These are phyloP conservation scores for Philaenus spumarius DNA, from an alignment of 1,140 invertebrate species.

Conservation along the genomic window DNA sequence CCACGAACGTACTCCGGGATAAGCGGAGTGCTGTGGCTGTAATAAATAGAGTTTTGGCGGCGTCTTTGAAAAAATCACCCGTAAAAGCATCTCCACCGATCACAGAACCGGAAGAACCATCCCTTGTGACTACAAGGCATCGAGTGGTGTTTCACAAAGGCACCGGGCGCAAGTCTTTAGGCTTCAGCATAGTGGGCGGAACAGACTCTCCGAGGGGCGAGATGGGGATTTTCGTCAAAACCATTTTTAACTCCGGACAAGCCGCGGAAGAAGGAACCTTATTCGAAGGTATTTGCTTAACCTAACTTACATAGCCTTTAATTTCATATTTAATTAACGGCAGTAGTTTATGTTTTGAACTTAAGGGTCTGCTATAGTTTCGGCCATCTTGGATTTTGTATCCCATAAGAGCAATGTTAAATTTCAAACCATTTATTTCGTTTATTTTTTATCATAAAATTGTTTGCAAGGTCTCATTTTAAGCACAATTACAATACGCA, in stretches of 20 bases:
- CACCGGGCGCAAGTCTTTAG: constrained; percentile 55
- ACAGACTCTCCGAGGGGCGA: constrained; percentile 59
- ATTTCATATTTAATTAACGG: too few relatives aligned
- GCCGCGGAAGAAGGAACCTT: constrained; percentile 58
- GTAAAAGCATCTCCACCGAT: background rate
- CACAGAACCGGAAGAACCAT: background rate
- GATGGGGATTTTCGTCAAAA: constrained; percentile 66
- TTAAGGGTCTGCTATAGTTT: too few relatives aligned
- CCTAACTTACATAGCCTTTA: too few relatives aligned
- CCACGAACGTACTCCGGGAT: background rate
- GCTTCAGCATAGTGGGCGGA: constrained; percentile 69
- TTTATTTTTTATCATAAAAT: too few relatives aligned
- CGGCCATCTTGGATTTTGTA: too few relatives aligned
- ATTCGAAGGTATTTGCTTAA: constrained; percentile 68
- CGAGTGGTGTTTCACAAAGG: constrained; percentile 54
- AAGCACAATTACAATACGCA: too few relatives aligned
- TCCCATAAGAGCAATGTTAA: too few relatives aligned
- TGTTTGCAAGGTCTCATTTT: too few relatives aligned
- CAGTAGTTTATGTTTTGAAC: too few relatives aligned
- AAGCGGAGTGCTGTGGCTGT: constrained; percentile 18
- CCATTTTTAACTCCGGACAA: constrained; percentile 61
- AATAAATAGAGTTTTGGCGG: constrained; percentile 24
- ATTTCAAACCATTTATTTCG: too few relatives aligned
- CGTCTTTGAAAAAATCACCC: constrained; percentile 4
- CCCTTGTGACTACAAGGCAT: constrained; percentile 16